Evolutionary conservation across 2,113 vertebrate species (phyloP).

Genomic region (Petromus typicus): DNA sequence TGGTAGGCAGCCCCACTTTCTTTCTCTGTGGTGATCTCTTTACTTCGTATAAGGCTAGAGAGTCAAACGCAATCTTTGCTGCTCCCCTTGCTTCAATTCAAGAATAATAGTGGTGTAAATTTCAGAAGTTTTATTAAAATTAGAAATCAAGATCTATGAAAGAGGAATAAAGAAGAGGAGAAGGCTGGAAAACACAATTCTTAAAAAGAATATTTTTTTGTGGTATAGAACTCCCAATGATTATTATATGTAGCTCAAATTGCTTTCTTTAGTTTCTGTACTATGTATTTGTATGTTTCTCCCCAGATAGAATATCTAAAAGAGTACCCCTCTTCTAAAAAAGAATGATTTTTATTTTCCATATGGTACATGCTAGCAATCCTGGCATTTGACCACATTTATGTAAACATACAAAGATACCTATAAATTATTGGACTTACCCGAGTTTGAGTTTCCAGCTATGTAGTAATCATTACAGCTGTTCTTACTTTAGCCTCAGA

Average conservation of each 20-base stretch:
- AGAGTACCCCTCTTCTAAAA: neutral
- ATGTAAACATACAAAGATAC: slow-evolving; percentile 73
- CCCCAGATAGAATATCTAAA: slow-evolving; percentile 54
- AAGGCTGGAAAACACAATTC: neutral
- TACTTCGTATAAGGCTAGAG: neutral
- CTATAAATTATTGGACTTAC: slow-evolving; percentile 75
- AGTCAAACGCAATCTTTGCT: neutral
- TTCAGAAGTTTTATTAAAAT: neutral
- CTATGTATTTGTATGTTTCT: slow-evolving; percentile 45
- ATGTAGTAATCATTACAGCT: slow-evolving; percentile 70
- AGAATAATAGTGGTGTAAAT: neutral
- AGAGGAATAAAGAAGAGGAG: neutral
- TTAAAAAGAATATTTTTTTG: neutral
- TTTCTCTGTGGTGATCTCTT: slow-evolving; percentile 18
- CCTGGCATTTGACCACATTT: slow-evolving; percentile 74
- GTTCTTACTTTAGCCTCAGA: slow-evolving; percentile 75
- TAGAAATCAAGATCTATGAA: neutral
- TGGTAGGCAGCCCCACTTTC: neutral
- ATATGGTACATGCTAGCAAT: slow-evolving; percentile 68
- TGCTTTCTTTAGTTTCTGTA: neutral
- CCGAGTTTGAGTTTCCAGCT: slow-evolving; percentile 71
- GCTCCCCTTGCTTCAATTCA: neutral
- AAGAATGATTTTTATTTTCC: slow-evolving; percentile 68
- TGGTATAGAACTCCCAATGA: neutral
- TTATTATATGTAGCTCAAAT: slow-evolving; percentile 17